Conservation (phyloP, 2,888 invertebrate genomes). For the Diogma glabrata region DNA sequence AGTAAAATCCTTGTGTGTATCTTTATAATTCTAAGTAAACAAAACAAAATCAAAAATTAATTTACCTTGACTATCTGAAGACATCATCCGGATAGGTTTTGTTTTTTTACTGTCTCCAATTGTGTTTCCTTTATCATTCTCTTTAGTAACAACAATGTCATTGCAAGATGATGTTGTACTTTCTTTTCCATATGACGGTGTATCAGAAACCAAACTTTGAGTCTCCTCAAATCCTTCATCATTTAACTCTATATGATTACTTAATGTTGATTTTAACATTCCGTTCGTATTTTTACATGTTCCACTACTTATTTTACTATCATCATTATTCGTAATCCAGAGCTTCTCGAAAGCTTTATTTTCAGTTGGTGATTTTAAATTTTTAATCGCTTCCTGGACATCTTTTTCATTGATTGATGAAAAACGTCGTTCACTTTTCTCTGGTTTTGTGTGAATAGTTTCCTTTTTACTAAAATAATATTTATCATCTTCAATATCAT, state of each 20-base stretch:
- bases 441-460: constrained; percentile 20
- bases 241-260: constrained; percentile 49
- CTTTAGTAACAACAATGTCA: constrained; percentile 36
- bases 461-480: constrained; percentile 11
- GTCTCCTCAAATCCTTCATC: constrained; percentile 89
- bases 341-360: constrained; percentile 21
- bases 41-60: no score
- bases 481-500: constrained; percentile 23
- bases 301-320: neutral
- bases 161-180: constrained; percentile 67
- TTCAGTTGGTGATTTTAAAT: constrained; percentile 50
- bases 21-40: neutral
- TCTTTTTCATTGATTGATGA: constrained; percentile 61
- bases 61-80: constrained; percentile 28
- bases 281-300: no score
- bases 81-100: constrained; percentile 21
- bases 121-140: neutral
- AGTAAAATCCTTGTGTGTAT: no score
- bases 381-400: constrained; percentile 54
- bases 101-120: constrained; percentile 8
- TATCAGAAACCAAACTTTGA: constrained; percentile 76
- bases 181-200: constrained; percentile 61
- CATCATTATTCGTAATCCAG: neutral
- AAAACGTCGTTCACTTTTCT: constrained; percentile 46
- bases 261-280: constrained; percentile 24